Evolutionary conservation across 2,797 vertebrate species (phyloP).

Genomic region (Spinus pinus): DNA sequence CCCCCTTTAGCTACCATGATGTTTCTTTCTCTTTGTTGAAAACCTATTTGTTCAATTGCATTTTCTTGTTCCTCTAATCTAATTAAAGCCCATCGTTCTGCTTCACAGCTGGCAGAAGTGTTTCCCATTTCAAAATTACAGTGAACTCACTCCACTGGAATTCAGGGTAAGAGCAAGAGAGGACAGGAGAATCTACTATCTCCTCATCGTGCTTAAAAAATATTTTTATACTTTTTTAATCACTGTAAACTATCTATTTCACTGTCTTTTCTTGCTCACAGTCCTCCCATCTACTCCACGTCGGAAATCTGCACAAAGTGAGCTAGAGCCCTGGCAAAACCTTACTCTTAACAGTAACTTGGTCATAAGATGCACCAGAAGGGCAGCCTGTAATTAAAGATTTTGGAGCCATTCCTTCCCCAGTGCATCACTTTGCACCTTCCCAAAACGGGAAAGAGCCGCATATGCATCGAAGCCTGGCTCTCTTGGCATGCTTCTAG

Average conservation of each 20-base stretch:
- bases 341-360: neutral
- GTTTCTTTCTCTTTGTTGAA: neutral
- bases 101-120: slow-evolving; percentile 5
- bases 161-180: neutral
- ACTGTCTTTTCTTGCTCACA: neutral
- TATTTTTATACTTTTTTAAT: neutral
- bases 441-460: slow-evolving; percentile 17
- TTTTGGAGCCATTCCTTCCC: slow-evolving; percentile 58
- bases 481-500: slow-evolving; percentile 11
- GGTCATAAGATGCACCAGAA: slow-evolving; percentile 54
- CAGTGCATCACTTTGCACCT: slow-evolving; percentile 19
- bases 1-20: neutral
- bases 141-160: neutral
- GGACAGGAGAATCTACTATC: neutral
- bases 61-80: slow-evolving; percentile 26
- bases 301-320: neutral
- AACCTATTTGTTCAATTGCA: slow-evolving; percentile 23
- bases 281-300: neutral
- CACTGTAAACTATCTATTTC: neutral
- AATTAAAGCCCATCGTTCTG: slow-evolving; percentile 20
- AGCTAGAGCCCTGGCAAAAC: neutral
- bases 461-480: slow-evolving; percentile 5
- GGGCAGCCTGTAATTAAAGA: slow-evolving; percentile 51
- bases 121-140: neutral
- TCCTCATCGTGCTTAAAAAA: neutral